Evolutionary conservation across 2,797 vertebrate genomes (phyloP).

Genomic region (Clamator glandarius): DNA sequence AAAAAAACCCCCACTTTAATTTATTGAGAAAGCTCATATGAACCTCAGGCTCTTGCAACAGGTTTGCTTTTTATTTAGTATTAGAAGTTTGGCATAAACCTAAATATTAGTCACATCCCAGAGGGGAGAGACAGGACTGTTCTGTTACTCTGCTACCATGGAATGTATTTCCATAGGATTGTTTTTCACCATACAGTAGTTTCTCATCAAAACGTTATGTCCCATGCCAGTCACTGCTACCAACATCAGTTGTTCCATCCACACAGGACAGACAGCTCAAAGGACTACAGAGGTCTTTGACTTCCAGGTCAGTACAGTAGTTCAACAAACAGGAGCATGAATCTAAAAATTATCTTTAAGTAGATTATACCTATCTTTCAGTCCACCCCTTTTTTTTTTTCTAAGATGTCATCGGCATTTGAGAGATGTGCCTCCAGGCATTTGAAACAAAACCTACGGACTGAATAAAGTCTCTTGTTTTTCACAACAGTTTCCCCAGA

Average conservation of each 20-base stretch:
- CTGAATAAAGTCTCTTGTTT: not conserved
- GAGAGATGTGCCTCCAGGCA: not conserved
- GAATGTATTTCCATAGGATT: not conserved
- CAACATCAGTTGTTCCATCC: not conserved
- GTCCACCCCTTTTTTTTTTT: not conserved
- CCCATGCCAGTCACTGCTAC: not conserved
- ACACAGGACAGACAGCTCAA: not conserved
- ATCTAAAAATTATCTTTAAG: not conserved
- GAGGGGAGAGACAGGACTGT: not conserved
- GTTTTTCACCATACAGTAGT: not conserved
- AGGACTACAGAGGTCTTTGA: constrained; percentile 11
- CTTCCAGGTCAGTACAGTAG: constrained; percentile 23
- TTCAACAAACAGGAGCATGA: not conserved
- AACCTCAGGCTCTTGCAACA: not conserved
- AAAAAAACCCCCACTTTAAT: not conserved
- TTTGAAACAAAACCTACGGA: not conserved
- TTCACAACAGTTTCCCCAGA: not conserved
- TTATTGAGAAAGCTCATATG: constrained; percentile 17
- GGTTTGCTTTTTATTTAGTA: too few species aligned
- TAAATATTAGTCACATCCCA: constrained; percentile 8
- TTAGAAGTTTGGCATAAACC: not conserved
- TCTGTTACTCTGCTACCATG: constrained; percentile 2
- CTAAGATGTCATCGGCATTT: not conserved
- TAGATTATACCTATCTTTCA: not conserved
- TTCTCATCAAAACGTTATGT: constrained; percentile 16